Evolutionary conservation across 2,113 vertebrate genomes (phyloP).

Genomic region (Eulemur macaco): DNA sequence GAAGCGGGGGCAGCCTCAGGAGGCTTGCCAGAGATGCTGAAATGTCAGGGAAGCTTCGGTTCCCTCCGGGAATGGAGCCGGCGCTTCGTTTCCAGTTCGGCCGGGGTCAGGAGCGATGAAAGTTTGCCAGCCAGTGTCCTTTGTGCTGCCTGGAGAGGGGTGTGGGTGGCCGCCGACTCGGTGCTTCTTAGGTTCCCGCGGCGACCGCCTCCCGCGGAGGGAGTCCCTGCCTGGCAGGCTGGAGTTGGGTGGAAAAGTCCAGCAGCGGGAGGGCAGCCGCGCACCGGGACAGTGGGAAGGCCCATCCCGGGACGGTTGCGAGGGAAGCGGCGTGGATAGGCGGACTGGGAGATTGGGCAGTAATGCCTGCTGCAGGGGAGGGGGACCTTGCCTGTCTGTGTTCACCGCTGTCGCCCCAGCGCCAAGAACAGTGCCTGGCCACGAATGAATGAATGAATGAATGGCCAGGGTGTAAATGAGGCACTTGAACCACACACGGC

Average conservation of each 20-base stretch:
- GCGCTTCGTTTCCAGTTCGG: background rate
- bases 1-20: background rate
- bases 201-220: background rate
- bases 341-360: background rate
- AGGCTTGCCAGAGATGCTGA: background rate
- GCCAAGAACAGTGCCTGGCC: background rate
- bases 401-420: background rate
- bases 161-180: background rate
- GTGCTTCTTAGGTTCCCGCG: background rate
- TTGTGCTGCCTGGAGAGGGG: slow-evolving; percentile 40
- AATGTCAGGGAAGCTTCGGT: background rate
- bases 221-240: background rate
- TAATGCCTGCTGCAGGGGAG: background rate
- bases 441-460: background rate
- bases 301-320: background rate
- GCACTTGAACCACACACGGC: background rate
- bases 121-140: slow-evolving; percentile 77
- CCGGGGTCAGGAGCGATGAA: slow-evolving; percentile 32
- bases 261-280: background rate
- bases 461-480: background rate
- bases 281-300: background rate
- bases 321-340: background rate
- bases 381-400: background rate
- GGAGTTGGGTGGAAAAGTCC: background rate
- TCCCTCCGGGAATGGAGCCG: background rate